Percentiles rank a stretch among this genome's conserved stretches.
Evolutionary conservation across 2,888 invertebrate species (phyloP).

Genomic region (Aspidapion aeneum): DNA sequence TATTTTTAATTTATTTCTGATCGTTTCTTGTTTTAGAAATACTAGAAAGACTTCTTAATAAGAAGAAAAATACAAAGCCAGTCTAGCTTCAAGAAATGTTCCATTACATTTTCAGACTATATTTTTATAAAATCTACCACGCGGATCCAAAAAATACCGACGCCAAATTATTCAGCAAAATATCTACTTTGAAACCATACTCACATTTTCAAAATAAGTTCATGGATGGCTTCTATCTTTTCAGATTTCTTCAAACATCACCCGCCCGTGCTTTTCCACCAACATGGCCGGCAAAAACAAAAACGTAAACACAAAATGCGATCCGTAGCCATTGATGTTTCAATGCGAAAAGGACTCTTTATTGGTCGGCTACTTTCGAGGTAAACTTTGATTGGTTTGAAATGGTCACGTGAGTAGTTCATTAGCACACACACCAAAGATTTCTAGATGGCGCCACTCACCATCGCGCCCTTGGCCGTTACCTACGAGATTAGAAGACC

Average conservation of each 20-base stretch:
- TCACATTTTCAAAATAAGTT: slow-evolving; percentile 5
- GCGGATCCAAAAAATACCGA: slow-evolving; percentile 2
- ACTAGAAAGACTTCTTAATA: too few species aligned
- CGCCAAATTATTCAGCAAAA: not conserved
- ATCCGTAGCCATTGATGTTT: slow-evolving; percentile 7
- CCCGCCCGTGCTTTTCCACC: not conserved
- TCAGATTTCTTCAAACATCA: slow-evolving; percentile 8
- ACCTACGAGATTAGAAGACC: too few species aligned
- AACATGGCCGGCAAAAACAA: not conserved
- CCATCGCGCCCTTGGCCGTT: too few species aligned
- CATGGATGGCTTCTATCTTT: slow-evolving; percentile 1
- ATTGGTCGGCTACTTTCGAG: slow-evolving; percentile 9
- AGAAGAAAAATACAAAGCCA: too few species aligned
- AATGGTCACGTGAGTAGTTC: too few species aligned
- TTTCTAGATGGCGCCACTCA: too few species aligned
- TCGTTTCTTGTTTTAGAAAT: too few species aligned
- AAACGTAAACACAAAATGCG: not conserved
- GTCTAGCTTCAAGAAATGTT: too few species aligned
- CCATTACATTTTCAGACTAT: not conserved
- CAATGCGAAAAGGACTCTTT: slow-evolving; percentile 4
- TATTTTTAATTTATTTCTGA: too few species aligned
- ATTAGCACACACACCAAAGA: too few species aligned
- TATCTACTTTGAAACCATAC: slow-evolving; percentile 3
- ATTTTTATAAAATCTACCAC: not conserved
- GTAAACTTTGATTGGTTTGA: slow-evolving; percentile 6